phyloP scores from a whole-genome alignment of 2,888 invertebrate genomes.

The Gnatocerus cornutus region DNA sequence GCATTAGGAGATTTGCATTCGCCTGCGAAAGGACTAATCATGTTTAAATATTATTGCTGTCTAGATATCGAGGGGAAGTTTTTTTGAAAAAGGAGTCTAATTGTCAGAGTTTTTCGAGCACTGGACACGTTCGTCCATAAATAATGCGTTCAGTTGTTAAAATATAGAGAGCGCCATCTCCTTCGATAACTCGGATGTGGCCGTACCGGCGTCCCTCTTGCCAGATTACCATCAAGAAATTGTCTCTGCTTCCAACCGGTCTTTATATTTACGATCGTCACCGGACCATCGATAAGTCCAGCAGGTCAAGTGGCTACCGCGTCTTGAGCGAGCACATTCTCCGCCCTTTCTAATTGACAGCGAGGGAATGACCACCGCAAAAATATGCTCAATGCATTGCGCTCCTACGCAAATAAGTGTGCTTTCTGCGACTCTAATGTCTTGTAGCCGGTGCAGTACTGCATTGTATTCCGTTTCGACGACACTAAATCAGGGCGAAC shows the following conservation, averaged over 20 bases:
- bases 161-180: constrained; percentile 32
- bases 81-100: background rate
- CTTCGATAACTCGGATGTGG: constrained; percentile 32
- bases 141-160: constrained; percentile 6
- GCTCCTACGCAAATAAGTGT: constrained; percentile 43
- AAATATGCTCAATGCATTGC: constrained; percentile 34
- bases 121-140: background rate
- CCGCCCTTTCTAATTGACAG: constrained; percentile 30
- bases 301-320: constrained; percentile 39
- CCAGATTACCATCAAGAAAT: constrained; percentile 44
- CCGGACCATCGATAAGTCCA: constrained; percentile 43
- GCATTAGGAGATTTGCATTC: constrained; percentile 71
- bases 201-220: constrained; percentile 37
- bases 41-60: constrained; percentile 66
- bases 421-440: constrained; percentile 47
- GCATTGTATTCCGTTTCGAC: constrained; percentile 67
- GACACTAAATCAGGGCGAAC: constrained; percentile 67
- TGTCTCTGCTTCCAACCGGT: constrained; percentile 43
- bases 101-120: no score
- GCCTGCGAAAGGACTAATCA: constrained; percentile 66
- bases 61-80: constrained; percentile 58
- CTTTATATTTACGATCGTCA: constrained; percentile 42
- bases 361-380: constrained; percentile 2
- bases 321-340: constrained; percentile 39
- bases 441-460: constrained; percentile 62